Base-by-base conservation (phyloP, 1,140 invertebrate species). In the Chironomus striatipennis region DNA sequence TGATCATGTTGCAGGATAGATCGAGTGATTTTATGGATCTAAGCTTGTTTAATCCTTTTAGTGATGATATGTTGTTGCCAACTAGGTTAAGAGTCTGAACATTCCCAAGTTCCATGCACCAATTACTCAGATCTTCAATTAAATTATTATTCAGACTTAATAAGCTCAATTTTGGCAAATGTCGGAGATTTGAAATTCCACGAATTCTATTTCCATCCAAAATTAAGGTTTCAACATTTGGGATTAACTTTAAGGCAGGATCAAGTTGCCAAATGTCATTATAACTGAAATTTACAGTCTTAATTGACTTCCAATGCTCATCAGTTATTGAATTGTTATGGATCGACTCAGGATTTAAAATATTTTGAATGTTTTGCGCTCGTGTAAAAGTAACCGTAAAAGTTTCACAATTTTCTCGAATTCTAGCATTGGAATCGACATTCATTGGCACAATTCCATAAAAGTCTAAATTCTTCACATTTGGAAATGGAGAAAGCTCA, bases 81-180 rank as follows among this genome's bases (percentile, higher is more conserved):
- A 93, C 91, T 47, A 98, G 80, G 80, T 95, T 91, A n/a, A 98
- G 87, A 75, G 87, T 88, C 12, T 91, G 88, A n/a, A 98, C 87
- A 83, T 97, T 96, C 1, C 94, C 95, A 74, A 98, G 86, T 81
- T 91, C 92, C 7, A 90, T 89, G 79, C 97, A 91, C 81, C 96
- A 88, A 79, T 92, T 87, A 4, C 91, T 86, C 64, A 93, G 89
- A 0, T 88, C 79, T 0, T 81, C 80, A 77, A 90, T 90, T 17
- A 87, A 85, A 85, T 96, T 97, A 78, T 91, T 90, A 0, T 90
- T 91, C 2, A 97, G 81, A 77, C 91, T 89, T 0, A 98, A 83
- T 73, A 90, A 83, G 9, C 89, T 89, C 17, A 98, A 81, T 73
- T 91, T 86, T 34, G 92, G 90, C 21, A 97, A 84, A 76, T 88